Conservation (phyloP, 2,113 vertebrate genomes). For the Gnathonemus echidnorhynchus region DNA sequence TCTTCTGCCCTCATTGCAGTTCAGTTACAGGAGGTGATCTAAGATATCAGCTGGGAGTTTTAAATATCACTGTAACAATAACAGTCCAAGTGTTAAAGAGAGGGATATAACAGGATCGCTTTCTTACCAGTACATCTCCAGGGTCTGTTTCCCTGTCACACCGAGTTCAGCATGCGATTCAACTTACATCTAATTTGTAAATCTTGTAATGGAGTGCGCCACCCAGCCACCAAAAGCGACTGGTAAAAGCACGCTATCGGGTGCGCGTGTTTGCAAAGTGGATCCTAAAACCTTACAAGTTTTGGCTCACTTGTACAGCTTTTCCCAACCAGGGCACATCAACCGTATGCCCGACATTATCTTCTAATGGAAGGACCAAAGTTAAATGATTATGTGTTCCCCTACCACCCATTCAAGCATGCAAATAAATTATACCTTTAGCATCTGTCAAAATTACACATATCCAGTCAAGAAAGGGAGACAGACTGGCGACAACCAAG, state of each 20-base stretch:
- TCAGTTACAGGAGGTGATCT: constrained; percentile 74
- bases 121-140: constrained; percentile 68
- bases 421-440: background rate
- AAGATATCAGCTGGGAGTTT: constrained; percentile 65
- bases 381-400: background rate
- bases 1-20: constrained; percentile 65
- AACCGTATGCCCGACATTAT: background rate
- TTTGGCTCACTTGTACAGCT: background rate
- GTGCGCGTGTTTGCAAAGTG: background rate
- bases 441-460: background rate
- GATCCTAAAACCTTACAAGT: background rate
- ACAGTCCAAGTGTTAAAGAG: constrained; percentile 73
- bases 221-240: background rate
- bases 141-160: constrained; percentile 64
- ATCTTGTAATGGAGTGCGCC: constrained; percentile 23
- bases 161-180: constrained; percentile 66
- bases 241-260: background rate
- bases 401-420: too few species aligned
- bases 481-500: constrained; percentile 41
- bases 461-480: constrained; percentile 25
- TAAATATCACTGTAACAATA: constrained; percentile 69
- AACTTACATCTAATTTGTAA: constrained; percentile 47
- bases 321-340: background rate
- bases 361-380: background rate
- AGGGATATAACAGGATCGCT: constrained; percentile 72